Evolutionary conservation across 2,797 vertebrate species (phyloP).

Genomic region (Syngnathus rostellatus): DNA sequence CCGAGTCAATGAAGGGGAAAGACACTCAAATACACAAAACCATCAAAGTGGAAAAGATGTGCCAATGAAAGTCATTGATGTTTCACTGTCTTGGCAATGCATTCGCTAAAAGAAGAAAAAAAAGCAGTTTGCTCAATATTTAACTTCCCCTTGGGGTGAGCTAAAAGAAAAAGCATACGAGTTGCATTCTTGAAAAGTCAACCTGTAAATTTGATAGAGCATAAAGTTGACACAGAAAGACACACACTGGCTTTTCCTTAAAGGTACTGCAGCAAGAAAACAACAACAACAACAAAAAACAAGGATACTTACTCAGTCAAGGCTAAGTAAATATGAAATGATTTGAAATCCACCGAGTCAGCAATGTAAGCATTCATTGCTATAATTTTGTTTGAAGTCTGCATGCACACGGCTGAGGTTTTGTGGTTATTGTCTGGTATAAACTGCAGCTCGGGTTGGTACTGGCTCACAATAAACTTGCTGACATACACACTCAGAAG

Average conservation of each 20-base stretch:
- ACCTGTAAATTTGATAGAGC: slow-evolving; percentile 25
- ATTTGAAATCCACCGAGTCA: slow-evolving; percentile 43
- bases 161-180: slow-evolving; percentile 10
- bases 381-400: slow-evolving; percentile 10
- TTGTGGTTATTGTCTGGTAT: slow-evolving; percentile 19
- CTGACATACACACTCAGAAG: slow-evolving; percentile 23
- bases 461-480: slow-evolving; percentile 38
- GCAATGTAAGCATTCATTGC: slow-evolving; percentile 45
- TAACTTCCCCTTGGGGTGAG: slow-evolving; percentile 25
- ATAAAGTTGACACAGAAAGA: slow-evolving; percentile 2
- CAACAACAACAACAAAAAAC: neutral
- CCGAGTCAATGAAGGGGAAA: slow-evolving; percentile 37
- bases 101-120: slow-evolving; percentile 27
- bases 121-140: slow-evolving; percentile 31
- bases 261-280: slow-evolving; percentile 3
- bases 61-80: slow-evolving; percentile 40
- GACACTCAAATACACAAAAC: slow-evolving; percentile 24
- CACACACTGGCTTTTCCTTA: slow-evolving; percentile 5
- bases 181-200: slow-evolving; percentile 39
- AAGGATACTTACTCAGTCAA: slow-evolving; percentile 23
- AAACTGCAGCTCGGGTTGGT: slow-evolving; percentile 34
- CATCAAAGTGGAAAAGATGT: slow-evolving; percentile 32
- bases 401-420: slow-evolving; percentile 7
- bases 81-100: slow-evolving; percentile 23
- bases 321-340: slow-evolving; percentile 32